Base-by-base conservation (phyloP, 2,888 invertebrate species). In the Mesorhabditis spiculigera region DNA sequence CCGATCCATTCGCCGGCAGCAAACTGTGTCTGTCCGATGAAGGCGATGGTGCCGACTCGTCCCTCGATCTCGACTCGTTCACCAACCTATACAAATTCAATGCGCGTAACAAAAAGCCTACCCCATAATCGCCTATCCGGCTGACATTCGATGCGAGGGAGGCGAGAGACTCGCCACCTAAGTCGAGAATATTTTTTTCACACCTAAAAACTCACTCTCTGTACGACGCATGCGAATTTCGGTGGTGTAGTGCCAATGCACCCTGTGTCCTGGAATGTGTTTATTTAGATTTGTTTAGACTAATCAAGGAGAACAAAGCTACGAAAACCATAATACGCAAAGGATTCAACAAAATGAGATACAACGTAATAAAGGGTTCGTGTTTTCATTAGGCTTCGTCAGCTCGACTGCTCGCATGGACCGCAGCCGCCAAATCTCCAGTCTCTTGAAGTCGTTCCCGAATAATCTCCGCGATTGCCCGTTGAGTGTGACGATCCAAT, bases 1-100 rank as follows among this genome's bases (percentile, higher is more conserved):
- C 97, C 97, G 75, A 93, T 95, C 96, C 95, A 96, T 81, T 93
- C 91, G 58, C 96, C 96, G 61, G 91, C 88, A 1, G 95, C 94
- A 68, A 82, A 82, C 62, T 78, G 68, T 4, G 80, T 78, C 28
- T 71, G 67, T 8, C 82, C 82, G 8, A 82, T 71, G 67, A 76
- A 82, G n/a, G 77, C 76, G 16, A 82, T 71, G 43, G 68, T 75
- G 4, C 79, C 82, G n/a, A 63, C 64, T 45, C 75, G 73, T 43
- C 70, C 70, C 16, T 63, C 63, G 43, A 80, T 73, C 43, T 72
- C n/a, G 67, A 75, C 76, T 8, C 77, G 71, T 50, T 79, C 72
- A 13, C 80, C 80, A 62, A 78, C 70, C 71, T 71, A 41, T 42
- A 75, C 43, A 42, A 44, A 63, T 68, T 10, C 63, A 63, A 63